A percentile compares a stretch with the other conserved stretches of the same genome.
phyloP scores from a whole-genome alignment of 2,113 vertebrate species.

The Neodontobutis hainanensis region DNA sequence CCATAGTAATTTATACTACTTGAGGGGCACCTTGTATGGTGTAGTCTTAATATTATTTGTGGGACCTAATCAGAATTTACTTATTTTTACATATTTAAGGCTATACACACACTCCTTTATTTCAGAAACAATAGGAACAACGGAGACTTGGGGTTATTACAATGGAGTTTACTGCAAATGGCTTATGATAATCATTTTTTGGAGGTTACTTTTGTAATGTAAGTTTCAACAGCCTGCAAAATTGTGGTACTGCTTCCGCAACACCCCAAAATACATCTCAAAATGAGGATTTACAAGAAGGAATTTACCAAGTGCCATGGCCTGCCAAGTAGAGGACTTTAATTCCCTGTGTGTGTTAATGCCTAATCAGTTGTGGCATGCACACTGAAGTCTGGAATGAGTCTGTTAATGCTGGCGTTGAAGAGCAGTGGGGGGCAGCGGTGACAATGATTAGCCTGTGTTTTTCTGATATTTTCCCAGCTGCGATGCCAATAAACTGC shows the following conservation, averaged over 20 bases:
- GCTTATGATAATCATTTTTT: too few species aligned
- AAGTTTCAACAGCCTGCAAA: neutral
- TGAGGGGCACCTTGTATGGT: too few species aligned
- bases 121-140: too few species aligned
- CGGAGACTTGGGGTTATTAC: too few species aligned
- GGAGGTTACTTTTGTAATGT: neutral
- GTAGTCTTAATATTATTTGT: too few species aligned
- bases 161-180: too few species aligned
- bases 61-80: too few species aligned
- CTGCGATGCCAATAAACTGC: neutral
- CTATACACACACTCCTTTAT: too few species aligned
- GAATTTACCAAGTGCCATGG: slow-evolving; percentile 2
- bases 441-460: neutral
- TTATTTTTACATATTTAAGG: too few species aligned
- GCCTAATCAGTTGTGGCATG: neutral
- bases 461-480: neutral
- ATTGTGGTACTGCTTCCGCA: neutral
- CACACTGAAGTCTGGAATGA: neutral
- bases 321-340: slow-evolving; percentile 11
- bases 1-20: too few species aligned
- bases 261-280: slow-evolving; percentile 1
- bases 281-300: slow-evolving; percentile 4
- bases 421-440: neutral
- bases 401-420: neutral
- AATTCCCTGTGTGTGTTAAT: slow-evolving; percentile 2